Evolutionary conservation across 2,113 vertebrate genomes (phyloP), one percentile per base, ranked within the genome.

Genomic region (Epinephelus lanceolatus): DNA sequence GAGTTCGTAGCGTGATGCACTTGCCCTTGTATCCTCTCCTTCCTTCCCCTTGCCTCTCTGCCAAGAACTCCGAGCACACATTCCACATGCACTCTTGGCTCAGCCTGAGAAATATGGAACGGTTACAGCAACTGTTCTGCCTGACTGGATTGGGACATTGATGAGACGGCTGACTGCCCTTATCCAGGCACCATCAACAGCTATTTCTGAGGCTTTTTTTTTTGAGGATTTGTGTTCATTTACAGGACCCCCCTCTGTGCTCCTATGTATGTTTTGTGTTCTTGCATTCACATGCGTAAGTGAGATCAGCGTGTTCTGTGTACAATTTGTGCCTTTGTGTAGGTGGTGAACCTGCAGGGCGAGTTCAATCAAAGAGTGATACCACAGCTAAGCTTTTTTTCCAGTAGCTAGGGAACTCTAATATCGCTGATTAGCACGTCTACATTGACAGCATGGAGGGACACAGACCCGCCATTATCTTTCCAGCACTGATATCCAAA

Each of bases 71-170:
- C 0, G 79, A 71, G 76, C 85, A 66, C 81, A 83, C 45, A 86
- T 83, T 89, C 80, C 80, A 75, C 78, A 78, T 84, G 81, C 76
- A 88, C 82, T 89, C 68, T 83, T 76, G 77, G 87, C 85, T 84
- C 80, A 27, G 81, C 63, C 74, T 72, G 76, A 77, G 52, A 79
- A 84, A 85, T 77, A 86, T 82, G 84, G 85, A 89, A 86, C 23
- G 45, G 78, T 79, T 89, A 86, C 83, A 92, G 80, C 71, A 63
- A 81, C 53, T 49, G 60, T 90, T 92, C 84, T 82, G 89, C 89
- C 86, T 86, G 85, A 91, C 76, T 76, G 84, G 77, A 81, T 59
- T 14, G 71, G 80, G 84, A 91, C 88, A 89, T 66, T 68, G 79
- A 89, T 88, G 84, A 89, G 77, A 86, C 65, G 71, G 87, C 81